phyloP scores from a whole-genome alignment of 2,888 invertebrate genomes.

The Arrhopalites spinosus region DNA sequence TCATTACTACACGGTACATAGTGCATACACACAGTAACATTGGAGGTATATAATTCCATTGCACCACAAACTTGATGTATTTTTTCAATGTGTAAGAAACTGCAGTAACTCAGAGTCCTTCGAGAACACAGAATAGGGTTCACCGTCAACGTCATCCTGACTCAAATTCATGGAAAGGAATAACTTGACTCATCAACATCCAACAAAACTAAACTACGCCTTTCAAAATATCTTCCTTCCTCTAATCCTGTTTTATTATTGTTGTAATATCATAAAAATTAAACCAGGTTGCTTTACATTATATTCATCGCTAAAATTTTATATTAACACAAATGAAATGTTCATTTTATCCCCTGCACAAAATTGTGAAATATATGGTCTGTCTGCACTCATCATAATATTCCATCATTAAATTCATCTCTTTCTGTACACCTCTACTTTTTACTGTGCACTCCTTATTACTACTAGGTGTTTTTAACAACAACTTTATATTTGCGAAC shows the following conservation, averaged over 20 bases:
- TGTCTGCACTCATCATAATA: too few species aligned
- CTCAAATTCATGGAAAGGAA: constrained; percentile 21
- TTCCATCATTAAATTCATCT: neutral
- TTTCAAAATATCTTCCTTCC: neutral
- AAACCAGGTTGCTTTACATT: neutral
- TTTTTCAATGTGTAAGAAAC: constrained; percentile 13
- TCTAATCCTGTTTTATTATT: neutral
- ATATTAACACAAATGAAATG: too few species aligned
- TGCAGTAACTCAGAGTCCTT: constrained; percentile 3
- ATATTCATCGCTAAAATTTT: too few species aligned
- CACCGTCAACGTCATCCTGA: constrained; percentile 24
- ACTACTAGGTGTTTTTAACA: neutral
- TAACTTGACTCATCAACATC: constrained; percentile 18
- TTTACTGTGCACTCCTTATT: neutral
- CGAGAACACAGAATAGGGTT: constrained; percentile 11
- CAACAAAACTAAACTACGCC: neutral
- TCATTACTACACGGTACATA: constrained; percentile 18
- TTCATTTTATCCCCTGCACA: too few species aligned
- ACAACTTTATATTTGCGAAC: neutral
- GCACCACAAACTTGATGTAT: neutral
- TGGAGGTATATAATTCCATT: neutral
- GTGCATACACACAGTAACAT: neutral
- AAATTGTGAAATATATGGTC: too few species aligned
- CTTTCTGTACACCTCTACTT: neutral
- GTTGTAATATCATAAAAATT: too few species aligned